Evolutionary conservation across 2,113 vertebrate genomes (phyloP), one percentile per base, ranked within the genome.

Genomic region (Andinoacara biseriatus): DNA sequence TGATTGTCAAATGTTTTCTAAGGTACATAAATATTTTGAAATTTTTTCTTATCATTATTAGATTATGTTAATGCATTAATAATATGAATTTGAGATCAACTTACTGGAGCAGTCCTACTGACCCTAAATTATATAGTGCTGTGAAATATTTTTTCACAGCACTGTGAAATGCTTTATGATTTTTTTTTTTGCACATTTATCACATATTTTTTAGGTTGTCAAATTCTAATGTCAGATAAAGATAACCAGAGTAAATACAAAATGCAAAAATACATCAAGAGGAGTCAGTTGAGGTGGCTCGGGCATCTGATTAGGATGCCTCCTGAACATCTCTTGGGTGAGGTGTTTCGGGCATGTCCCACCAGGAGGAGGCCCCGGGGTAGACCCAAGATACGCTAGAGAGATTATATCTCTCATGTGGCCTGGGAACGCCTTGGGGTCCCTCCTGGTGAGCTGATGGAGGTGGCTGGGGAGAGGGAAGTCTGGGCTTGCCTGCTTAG

Each of bases 1-100:
- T 81, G 40, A 46, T 2, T 81, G n/a, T 40, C 7, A 65, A 24
- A 75, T 58, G 11, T 77, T 63, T 80, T 22, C 20, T 49, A 80
- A 43, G 3, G 20, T 54, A 13, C 29, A 72, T 14, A 43, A 14
- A 49, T 2, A 11, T 14, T 17, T 58, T 17, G 18, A 8, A 10
- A 52, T 2, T 58, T 22, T 54, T 7, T 63, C 61, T 60, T 26
- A 18, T 58, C 38, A 43, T 43, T 52, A 31, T 7, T 3, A 29
- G 15, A 69, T 52, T 49, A 69, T 69, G 5, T 26, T 49, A 5
- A 58, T 52, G 8, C 15, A 78, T 35, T 54, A 31, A 15, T 46
- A 8, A 49, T 26, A 31, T 74, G 2, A 35, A 74, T 49, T 49
- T 49, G 1, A 86, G 15, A 43, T 80, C 9, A 43, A 49, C 2